Base-by-base conservation (phyloP, 2,888 invertebrate genomes). In the Belgica antarctica region DNA sequence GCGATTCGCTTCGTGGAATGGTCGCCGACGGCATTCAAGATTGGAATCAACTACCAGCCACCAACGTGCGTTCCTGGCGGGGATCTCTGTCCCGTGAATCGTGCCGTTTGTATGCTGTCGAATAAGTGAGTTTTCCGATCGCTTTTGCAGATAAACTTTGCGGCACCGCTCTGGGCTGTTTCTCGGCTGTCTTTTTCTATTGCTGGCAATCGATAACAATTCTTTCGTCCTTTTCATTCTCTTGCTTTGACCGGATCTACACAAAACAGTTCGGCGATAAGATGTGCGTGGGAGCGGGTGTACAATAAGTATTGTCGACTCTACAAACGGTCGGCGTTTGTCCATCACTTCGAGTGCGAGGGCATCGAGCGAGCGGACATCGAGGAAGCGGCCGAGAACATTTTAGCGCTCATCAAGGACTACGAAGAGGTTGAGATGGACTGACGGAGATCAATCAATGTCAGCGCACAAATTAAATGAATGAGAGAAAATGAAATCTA, bases 21-120 rank as follows among this genome's bases (percentile, higher is more conserved):
- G 91, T 87, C 88, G 75, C 91, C 91, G 2, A 89, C 90, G 1
- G 90, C 91, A 71, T 91, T 92, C 77, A 90, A 91, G 82, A 85
- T 89, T 71, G 89, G 89, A 5, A 81, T 90, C 25, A 89, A 89
- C 78, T 85, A 86, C 75, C 88, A 87, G 79, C 89, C 90, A 15
- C 91, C 94, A 0, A 85, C 87, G 1, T 87, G 87, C 19, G 87
- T 89, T 1, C 88, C 88, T 1, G 87, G 88, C 0, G 90, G 89
- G 10, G 91, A 91, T 76, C 77, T 91, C 73, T 89, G 90, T 61
- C 87, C 86, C 72, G 83, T 89, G 24, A 85, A 85, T 72, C 83
- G 90, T 73, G 90, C 93, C 36, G 89, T 92, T 1, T 89, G 90
- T 72, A 93, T 94, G 89, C 82, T 94, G 68, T 89, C 90, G 70